These are phyloP conservation scores for Pelvicachromis taeniatus DNA, from an alignment of 2,113 vertebrate genomes.

Conservation along the genomic window DNA sequence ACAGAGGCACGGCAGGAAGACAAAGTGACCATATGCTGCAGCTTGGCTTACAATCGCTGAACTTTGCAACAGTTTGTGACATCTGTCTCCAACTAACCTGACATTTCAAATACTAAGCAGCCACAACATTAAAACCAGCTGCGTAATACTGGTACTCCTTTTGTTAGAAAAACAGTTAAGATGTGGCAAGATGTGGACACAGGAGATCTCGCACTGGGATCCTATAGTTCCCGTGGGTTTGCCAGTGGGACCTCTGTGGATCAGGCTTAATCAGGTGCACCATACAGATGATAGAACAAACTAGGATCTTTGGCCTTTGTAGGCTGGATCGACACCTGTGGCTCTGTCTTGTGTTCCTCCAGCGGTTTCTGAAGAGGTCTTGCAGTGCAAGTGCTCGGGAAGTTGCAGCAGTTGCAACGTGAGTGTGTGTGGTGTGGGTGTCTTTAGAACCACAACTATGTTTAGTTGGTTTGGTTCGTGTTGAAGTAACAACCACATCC, in stretches of 20 bases:
- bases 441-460: not conserved
- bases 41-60: not conserved
- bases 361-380: not conserved
- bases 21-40: not conserved
- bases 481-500: not conserved
- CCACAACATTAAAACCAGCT: not conserved
- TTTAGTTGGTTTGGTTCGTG: not conserved
- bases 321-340: not conserved
- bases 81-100: not conserved
- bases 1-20: not conserved
- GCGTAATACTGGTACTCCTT: not conserved
- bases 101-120: not conserved
- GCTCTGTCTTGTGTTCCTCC: not conserved
- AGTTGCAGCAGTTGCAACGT: not conserved
- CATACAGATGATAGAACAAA: not conserved
- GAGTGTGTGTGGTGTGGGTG: not conserved
- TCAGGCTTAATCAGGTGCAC: not conserved
- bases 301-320: not conserved
- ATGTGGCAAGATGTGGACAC: not conserved
- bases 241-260: not conserved
- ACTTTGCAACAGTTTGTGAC: not conserved
- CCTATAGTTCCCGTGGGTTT: not conserved
- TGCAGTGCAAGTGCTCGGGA: not conserved
- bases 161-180: not conserved
- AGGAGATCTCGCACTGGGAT: not conserved